Conservation (phyloP, 2,797 vertebrate species). For the Oreonectes daqikongensis region DNA sequence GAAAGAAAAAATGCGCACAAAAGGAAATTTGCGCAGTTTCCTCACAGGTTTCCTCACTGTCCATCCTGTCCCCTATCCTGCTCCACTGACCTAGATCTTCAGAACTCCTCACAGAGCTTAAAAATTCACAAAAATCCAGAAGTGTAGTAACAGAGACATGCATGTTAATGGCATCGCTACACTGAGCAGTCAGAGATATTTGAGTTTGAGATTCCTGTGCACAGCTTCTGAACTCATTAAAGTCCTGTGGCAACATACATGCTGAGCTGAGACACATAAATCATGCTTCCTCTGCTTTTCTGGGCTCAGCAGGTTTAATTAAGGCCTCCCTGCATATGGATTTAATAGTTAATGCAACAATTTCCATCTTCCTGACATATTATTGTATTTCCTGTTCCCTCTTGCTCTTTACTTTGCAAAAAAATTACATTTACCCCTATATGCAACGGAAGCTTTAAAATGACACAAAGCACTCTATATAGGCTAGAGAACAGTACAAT, state of each 20-base stretch:
- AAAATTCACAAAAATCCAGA: slow-evolving; percentile 49
- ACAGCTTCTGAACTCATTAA: slow-evolving; percentile 50
- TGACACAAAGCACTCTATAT: neutral
- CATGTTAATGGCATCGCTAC: slow-evolving; percentile 27
- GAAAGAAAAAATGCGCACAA: no score
- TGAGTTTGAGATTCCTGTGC: slow-evolving; percentile 44
- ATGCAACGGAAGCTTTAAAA: neutral
- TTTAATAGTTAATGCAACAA: slow-evolving; percentile 26
- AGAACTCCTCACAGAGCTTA: slow-evolving; percentile 18
- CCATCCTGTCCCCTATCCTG: slow-evolving; percentile 29
- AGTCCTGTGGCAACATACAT: slow-evolving; percentile 34
- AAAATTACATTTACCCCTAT: neutral
- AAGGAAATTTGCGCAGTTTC: slow-evolving; percentile 2
- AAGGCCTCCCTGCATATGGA: slow-evolving; percentile 26
- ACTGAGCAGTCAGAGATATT: slow-evolving; percentile 47
- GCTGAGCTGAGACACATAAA: slow-evolving; percentile 47
- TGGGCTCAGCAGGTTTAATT: slow-evolving; percentile 46
- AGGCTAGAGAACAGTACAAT: neutral
- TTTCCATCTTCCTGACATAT: slow-evolving; percentile 24
- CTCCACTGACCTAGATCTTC: slow-evolving; percentile 51
- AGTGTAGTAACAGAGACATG: slow-evolving; percentile 36
- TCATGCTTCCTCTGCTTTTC: slow-evolving; percentile 43
- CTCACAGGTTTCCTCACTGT: slow-evolving; percentile 6
- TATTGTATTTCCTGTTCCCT: neutral
- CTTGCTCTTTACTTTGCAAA: neutral